Conservation (phyloP, 2,888 invertebrate genomes). For the Azorinus chamasolen region DNA sequence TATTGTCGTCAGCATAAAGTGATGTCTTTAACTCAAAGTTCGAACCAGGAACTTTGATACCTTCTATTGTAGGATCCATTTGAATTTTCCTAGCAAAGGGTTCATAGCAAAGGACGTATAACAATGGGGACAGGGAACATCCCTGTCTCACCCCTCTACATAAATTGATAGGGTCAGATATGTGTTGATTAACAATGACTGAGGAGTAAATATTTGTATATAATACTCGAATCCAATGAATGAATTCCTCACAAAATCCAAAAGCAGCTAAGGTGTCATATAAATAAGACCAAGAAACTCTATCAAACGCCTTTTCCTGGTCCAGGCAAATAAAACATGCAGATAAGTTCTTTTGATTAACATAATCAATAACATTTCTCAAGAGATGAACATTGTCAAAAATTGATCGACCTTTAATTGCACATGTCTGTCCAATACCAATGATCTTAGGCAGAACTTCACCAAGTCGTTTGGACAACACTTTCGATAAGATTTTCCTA, state of each 20-base stretch:
- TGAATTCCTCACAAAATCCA: conserved; percentile 60
- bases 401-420: conserved; percentile 61
- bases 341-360: conserved; percentile 49
- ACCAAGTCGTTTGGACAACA: conserved; percentile 50
- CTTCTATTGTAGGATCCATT: too few relatives aligned
- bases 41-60: too few relatives aligned
- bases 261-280: conserved; percentile 53
- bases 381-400: conserved; percentile 64
- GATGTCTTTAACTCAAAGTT: too few relatives aligned
- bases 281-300: conserved; percentile 63
- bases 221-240: conserved; percentile 62
- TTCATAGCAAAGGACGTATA: too few relatives aligned
- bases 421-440: conserved; percentile 62
- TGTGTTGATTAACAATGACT: too few relatives aligned
- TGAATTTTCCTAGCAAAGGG: too few relatives aligned
- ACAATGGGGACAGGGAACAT: too few relatives aligned
- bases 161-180: too few relatives aligned
- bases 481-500: conserved; percentile 65
- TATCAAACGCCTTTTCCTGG: conserved; percentile 71
- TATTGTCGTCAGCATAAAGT: too few relatives aligned
- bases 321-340: conserved; percentile 63
- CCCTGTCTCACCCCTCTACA: too few relatives aligned
- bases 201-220: conserved; percentile 27
- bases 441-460: conserved; percentile 49
- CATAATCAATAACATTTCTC: conserved; percentile 57